Evolutionary conservation across 2,888 invertebrate species (phyloP).

Genomic region (Machimus rusticus): DNA sequence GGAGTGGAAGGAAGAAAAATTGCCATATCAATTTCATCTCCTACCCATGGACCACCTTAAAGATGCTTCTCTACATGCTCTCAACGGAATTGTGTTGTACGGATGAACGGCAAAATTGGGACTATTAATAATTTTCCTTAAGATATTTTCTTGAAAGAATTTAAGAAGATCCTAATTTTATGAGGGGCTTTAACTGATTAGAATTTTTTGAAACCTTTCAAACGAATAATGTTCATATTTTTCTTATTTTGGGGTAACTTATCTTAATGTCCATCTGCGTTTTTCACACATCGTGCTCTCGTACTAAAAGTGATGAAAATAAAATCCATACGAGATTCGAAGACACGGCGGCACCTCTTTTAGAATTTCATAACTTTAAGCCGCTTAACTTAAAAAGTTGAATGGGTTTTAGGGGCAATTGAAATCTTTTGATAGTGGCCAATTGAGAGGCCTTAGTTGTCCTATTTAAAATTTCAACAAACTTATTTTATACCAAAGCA

Average conservation of each 20-base stretch:
- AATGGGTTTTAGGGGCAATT: neutral
- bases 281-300: neutral
- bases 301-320: neutral
- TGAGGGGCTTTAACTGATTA: neutral
- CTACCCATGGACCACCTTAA: neutral
- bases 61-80: neutral
- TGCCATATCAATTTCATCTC: neutral
- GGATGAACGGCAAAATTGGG: neutral
- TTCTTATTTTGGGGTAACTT: neutral
- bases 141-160: neutral
- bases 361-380: neutral
- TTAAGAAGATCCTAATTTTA: neutral
- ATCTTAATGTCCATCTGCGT: neutral
- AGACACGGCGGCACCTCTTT: neutral
- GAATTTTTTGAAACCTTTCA: neutral
- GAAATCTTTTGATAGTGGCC: neutral
- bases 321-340: neutral
- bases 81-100: neutral
- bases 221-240: neutral
- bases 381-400: neutral
- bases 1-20: neutral
- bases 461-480: too few relatives aligned
- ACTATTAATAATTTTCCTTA: neutral
- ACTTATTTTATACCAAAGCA: too few relatives aligned
- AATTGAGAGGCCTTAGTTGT: too few relatives aligned